Percentiles rank a stretch among this genome's conserved stretches.
These are phyloP conservation scores for Channallabes apus DNA, from an alignment of 2,797 vertebrate species.

Conservation along the genomic window DNA sequence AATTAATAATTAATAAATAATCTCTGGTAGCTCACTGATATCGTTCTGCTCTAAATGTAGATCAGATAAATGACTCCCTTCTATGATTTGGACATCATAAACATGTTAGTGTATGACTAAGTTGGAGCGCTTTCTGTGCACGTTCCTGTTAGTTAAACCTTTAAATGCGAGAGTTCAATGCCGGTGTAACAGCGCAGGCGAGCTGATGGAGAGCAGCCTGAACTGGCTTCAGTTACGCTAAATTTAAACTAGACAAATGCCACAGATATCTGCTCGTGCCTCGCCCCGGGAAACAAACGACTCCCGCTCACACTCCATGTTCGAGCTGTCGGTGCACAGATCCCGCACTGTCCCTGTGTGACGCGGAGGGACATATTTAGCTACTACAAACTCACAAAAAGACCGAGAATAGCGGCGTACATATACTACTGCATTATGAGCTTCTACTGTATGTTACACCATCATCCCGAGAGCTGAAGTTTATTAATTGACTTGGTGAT, in stretches of 20 bases:
- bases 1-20: neutral
- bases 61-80: neutral
- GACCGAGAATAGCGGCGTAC: neutral
- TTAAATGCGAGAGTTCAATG: slow-evolving; percentile 63
- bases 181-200: slow-evolving; percentile 58
- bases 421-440: too few relatives aligned
- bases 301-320: slow-evolving; percentile 69
- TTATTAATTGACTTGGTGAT: neutral
- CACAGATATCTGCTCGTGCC: slow-evolving; percentile 80
- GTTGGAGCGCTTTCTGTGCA: neutral
- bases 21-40: neutral
- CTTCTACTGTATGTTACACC: neutral
- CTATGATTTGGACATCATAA: neutral
- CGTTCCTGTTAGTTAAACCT: slow-evolving; percentile 1
- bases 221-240: slow-evolving; percentile 81
- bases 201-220: slow-evolving; percentile 74
- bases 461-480: neutral
- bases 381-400: neutral
- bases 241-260: slow-evolving; percentile 87
- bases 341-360: slow-evolving; percentile 5
- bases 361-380: neutral
- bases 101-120: neutral
- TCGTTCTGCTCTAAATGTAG: neutral
- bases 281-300: slow-evolving; percentile 76
- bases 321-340: slow-evolving; percentile 47